Conservation (phyloP, 2,888 invertebrate species). For the Lysandra bellargus region DNA sequence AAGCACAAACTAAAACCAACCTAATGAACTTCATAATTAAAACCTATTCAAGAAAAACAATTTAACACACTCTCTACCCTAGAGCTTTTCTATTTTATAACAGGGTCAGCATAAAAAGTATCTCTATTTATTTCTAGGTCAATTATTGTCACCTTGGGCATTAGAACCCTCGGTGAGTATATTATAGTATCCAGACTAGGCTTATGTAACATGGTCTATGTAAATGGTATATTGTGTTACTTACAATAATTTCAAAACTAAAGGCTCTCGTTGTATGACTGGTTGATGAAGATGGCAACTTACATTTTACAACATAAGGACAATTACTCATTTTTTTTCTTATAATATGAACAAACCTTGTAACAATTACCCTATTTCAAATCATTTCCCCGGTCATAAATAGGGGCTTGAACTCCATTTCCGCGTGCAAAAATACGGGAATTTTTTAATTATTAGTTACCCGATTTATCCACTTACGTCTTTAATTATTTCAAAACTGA, state of each 20-base stretch:
- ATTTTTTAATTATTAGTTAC: no score
- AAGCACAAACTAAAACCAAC: not conserved
- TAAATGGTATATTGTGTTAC: not conserved
- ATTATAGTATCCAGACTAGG: not conserved
- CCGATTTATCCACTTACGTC: no score
- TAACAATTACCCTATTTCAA: no score
- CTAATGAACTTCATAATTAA: not conserved
- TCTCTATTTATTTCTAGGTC: constrained; percentile 14
- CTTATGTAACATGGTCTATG: not conserved
- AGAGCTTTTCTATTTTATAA: constrained; percentile 8
- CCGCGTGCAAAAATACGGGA: no score
- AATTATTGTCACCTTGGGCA: constrained; percentile 12
- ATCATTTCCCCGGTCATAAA: no score
- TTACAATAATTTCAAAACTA: not conserved
- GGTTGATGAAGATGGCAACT: no score
- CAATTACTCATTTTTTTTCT: no score
- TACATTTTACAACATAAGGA: no score
- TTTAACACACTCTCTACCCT: not conserved
- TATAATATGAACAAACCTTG: no score
- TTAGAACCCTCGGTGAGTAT: not conserved
- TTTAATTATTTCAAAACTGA: no score
- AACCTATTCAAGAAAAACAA: not conserved
- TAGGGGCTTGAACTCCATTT: no score
- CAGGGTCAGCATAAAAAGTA: constrained; percentile 17
- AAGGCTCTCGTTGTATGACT: no score